phyloP scores from a whole-genome alignment of 2,113 vertebrate species.

The Megaceryle torquata region DNA sequence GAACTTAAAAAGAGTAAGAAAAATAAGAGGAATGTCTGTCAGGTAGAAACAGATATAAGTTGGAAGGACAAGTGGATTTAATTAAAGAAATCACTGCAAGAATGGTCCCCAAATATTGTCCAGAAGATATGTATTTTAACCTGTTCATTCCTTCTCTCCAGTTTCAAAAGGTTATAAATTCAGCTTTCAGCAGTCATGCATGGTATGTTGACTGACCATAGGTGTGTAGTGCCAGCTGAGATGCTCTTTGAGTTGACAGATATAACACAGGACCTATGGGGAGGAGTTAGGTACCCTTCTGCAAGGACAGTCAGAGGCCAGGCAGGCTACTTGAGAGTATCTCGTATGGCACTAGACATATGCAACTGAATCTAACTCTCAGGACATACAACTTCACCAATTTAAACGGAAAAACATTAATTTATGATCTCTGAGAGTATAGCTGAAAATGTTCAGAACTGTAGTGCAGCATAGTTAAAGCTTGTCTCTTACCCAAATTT shows the following conservation, averaged over 20 bases:
- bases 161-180: not conserved
- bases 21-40: not conserved
- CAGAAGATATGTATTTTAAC: not conserved
- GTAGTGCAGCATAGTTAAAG: not conserved
- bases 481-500: not conserved
- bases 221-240: not conserved
- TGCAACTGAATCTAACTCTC: not conserved
- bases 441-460: not conserved
- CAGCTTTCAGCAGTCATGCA: not conserved
- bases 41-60: not conserved
- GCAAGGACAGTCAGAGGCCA: not conserved
- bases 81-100: not conserved
- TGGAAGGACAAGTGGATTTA: not conserved
- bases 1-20: not conserved
- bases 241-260: not conserved
- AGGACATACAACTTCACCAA: not conserved
- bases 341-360: not conserved
- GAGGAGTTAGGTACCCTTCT: not conserved
- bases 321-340: not conserved
- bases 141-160: not conserved
- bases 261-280: not conserved
- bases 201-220: not conserved
- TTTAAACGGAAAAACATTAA: not conserved
- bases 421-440: not conserved
- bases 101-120: not conserved